Base-by-base conservation (phyloP, 2,797 vertebrate species). In the Mus caroli region DNA sequence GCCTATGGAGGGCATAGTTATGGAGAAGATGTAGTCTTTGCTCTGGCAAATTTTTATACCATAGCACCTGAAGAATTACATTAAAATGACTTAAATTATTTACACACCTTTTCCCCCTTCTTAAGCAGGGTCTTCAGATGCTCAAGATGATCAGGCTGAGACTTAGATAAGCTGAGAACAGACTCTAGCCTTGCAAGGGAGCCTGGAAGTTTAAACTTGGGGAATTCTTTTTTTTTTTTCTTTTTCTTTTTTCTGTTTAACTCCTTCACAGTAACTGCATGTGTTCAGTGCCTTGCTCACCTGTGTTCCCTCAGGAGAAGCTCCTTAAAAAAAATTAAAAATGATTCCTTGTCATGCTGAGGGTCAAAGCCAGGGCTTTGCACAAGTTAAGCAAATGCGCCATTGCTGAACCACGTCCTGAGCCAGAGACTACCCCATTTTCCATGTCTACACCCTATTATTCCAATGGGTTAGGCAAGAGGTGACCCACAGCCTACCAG, bases 391-490 rank as follows among this genome's bases (percentile, higher is more conserved):
- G 24, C 14, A 37, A 62, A 50, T 22, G 26, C 11, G 37, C 12
- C 19, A 52, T 19, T 11, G 37, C 28, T n/a, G 37, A 83, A 9
- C n/a, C 3, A 28, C 22, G 46, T 6, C 43, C 24, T 43, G 43
- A 22, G 28, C 79, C n/a, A 34, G 73, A 34, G 34, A 62, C 7
- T 79, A 26, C 71, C 79, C 10, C 1, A 14, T 50, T 94, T 91
- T 73, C 37, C 34, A 43, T 15, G 10, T 14, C n/a, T 37, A 34
- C 1, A 8, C 52, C 12, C 67, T 69, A 14, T n/a, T 86, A 50
- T 94, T 83, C n/a, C n/a, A 88, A 15, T 13, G 60, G 26, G 67
- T 84, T 78, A 86, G 52, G 79, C n/a, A 75, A 95, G 85, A 58
- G 13, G 28, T 83, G 52, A 92, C 24, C 24, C 52, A 88, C 6